Percentiles rank a stretch among this genome's conserved stretches.
These are phyloP conservation scores for Rana temporaria DNA, from an alignment of 2,113 vertebrate species.

Conservation along the genomic window DNA sequence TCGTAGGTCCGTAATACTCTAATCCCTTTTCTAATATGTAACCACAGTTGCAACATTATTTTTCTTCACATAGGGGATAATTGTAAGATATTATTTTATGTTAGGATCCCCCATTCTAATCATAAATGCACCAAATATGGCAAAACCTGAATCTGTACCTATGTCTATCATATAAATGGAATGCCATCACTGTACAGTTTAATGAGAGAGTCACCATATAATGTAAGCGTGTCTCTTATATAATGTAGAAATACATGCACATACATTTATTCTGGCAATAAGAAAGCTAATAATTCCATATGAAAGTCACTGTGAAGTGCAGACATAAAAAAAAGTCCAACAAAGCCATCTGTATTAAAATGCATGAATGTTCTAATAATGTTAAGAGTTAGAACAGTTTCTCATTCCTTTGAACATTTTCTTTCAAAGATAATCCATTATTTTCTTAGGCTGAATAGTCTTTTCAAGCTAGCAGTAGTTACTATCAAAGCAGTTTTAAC, in stretches of 20 bases:
- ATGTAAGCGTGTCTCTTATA: background rate
- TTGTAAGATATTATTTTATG: no score
- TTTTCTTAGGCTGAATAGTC: conserved; percentile 63
- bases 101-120: no score
- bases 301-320: conserved; percentile 23
- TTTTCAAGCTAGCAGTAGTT: conserved; percentile 62
- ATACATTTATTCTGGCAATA: background rate
- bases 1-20: no score
- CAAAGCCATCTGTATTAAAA: conserved; percentile 52
- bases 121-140: no score
- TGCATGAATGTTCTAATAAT: conserved; percentile 49
- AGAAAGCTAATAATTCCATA: conserved; percentile 32
- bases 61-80: no score
- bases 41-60: no score
- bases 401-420: conserved; percentile 59
- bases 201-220: no score
- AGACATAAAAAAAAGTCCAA: conserved; percentile 42
- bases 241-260: background rate
- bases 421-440: conserved; percentile 62
- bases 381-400: conserved; percentile 65
- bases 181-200: no score
- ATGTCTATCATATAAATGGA: no score
- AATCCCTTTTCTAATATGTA: no score
- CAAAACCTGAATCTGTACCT: no score
- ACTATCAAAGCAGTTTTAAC: conserved; percentile 68